Percentiles rank a stretch among this genome's conserved stretches.
Conservation (phyloP, 1,140 invertebrate species). For the Pectinophora gossypiella region DNA sequence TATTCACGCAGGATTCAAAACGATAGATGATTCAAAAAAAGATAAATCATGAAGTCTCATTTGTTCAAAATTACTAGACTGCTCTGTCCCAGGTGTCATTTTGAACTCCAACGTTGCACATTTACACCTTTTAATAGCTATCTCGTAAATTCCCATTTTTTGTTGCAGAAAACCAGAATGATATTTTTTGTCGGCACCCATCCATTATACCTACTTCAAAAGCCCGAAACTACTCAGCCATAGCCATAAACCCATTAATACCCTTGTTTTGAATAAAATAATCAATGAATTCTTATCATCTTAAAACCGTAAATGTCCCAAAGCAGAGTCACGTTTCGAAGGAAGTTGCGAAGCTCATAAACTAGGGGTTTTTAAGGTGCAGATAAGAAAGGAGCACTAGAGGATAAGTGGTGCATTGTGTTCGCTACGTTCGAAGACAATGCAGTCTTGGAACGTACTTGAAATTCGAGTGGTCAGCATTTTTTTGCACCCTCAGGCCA, state of each 20-base stretch:
- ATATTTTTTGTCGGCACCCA: too few species aligned
- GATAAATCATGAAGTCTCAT: too few species aligned
- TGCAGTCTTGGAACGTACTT: conserved; percentile 12
- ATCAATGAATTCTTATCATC: not conserved
- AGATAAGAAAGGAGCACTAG: conserved; percentile 4
- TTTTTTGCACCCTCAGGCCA: conserved; percentile 7
- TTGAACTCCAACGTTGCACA: too few species aligned
- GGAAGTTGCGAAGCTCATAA: not conserved
- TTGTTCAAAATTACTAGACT: too few species aligned
- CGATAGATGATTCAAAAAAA: too few species aligned
- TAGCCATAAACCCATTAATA: not conserved
- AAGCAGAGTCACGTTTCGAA: not conserved
- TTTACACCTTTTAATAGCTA: too few species aligned
- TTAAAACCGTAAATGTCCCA: not conserved
- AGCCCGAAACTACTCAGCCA: too few species aligned
- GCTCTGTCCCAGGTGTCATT: too few species aligned
- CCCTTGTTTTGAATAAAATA: not conserved
- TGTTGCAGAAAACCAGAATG: too few species aligned
- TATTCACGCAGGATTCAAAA: too few species aligned
- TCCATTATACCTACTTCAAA: too few species aligned
- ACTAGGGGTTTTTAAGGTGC: not conserved
- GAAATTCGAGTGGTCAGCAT: conserved; percentile 16
- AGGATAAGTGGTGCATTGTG: conserved; percentile 9
- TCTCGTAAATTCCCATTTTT: too few species aligned
- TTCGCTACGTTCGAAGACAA: conserved; percentile 2